Conservation (phyloP, 2,888 invertebrate genomes). For the Biston stratarius region DNA sequence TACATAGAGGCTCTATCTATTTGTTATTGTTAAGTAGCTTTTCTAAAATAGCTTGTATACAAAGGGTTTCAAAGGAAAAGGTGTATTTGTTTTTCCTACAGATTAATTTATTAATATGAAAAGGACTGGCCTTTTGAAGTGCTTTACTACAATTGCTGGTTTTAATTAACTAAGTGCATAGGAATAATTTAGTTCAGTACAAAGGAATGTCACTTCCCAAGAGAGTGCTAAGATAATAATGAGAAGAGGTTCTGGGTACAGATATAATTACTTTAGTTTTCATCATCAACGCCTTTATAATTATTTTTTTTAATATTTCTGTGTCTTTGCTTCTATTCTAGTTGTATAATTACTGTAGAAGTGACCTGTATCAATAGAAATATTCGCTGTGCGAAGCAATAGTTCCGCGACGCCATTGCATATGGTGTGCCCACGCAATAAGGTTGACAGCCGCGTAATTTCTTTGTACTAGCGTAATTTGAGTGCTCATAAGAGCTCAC, state of each 20-base stretch:
- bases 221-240: background rate
- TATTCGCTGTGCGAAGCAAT: no score
- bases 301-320: background rate
- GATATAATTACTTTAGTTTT: background rate
- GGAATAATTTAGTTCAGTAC: constrained; percentile 11
- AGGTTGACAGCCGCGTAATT: no score
- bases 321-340: no score
- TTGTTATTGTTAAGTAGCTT: background rate
- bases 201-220: constrained; percentile 1
- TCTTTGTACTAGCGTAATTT: no score
- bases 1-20: background rate
- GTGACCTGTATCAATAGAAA: no score
- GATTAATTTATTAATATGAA: constrained; percentile 24
- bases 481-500: no score
- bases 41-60: constrained; percentile 1
- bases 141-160: constrained; percentile 17
- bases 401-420: no score
- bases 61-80: constrained; percentile 20
- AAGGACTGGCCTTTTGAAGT: constrained; percentile 20
- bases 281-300: background rate
- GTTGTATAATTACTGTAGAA: no score
- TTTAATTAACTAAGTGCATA: constrained; percentile 31
- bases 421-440: no score
- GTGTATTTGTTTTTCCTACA: constrained; percentile 13
- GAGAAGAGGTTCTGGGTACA: background rate